Evolutionary conservation across 2,113 vertebrate genomes (phyloP), one percentile per base, ranked within the genome.

Genomic region (Rana temporaria): DNA sequence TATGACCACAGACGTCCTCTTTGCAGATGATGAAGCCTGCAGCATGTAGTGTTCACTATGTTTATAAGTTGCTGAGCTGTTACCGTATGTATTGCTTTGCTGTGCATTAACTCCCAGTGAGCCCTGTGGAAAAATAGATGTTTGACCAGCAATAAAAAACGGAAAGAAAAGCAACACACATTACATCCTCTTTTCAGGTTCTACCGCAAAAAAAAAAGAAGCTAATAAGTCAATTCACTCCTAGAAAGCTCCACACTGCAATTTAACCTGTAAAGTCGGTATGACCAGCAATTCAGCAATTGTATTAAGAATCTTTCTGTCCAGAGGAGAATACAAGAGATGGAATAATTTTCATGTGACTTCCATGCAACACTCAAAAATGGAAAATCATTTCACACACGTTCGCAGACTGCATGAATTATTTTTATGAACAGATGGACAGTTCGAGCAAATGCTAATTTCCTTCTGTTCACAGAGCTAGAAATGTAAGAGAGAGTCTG

Each of bases 391-490:
- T 81, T 72, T 72, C 53, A 34, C 59, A 55, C 79, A 73, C 69
- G 68, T 73, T 81, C 79, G 30, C 69, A 73, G 68, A 64, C 59
- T 73, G 55, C 69, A 73, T 72, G 69, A 81, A 81, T 81, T 81
- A 81, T 73, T 81, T 68, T 68, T 72, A 73, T 42, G 68, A 81
- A 71, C 79, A 81, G 69, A 73, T 73, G 79, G 79, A 73, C 48
- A 73, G 59, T 81, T 81, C 73, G 69, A 81, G 79, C 69, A 73
- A 81, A 81, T 72, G 79, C 79, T 81, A 73, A 81, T 81, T 81
- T 48, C 68, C 79, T 73, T 81, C 79, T 81, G 69, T 73, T 81
- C 62, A 24, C 65, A 73, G 71, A 18, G 18, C 38, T 62, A 65
- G 79, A 81, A 81, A 81, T 81, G 59, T 81, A 81, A 12, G 57